Base-by-base conservation (phyloP, 1,140 invertebrate species). In the Drosophila arizonae region DNA sequence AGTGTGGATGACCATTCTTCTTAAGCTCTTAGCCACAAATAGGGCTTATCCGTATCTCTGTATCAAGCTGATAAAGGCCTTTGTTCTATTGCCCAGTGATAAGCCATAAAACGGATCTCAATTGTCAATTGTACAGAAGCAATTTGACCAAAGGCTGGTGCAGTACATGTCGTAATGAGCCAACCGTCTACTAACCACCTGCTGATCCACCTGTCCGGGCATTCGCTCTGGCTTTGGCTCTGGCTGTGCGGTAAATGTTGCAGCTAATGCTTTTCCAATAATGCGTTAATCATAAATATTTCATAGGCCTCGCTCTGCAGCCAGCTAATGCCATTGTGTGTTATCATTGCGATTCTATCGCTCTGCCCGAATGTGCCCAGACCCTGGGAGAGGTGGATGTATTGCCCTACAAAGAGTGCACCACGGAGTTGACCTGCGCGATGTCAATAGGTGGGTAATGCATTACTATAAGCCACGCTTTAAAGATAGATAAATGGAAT, bases 281-380 rank as follows among this genome's bases (percentile, higher is more conserved):
- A 17, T 13, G 24, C 45, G 52, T 43, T 24, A 51, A 64, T 33
- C 6, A 6, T 11, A 9, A 30, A 43, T 54, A 69, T 76, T 68
- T 60, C 21, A 72, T 72, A 85, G 82, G 48, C 33, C 28, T 65
- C 10, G 21, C n/a, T 17, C 46, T 30, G 0, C 39, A 26, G 11
- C 57, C 45, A 3, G 17, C 13, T 41, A 28, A 36, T 54, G 89
- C 67, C 21, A 90, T 90, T 73, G 73, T 89, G 17, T 90, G 89
- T 67, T 90, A 89, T 58, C 79, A 80, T 56, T 90, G 89, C 65
- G 88, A 90, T 65, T 90, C 89, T n/a, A 78, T 90, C 43, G 72
- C 81, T 4, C 39, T 86, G 54, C 75, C 78, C 36, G 81, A 80
- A 57, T 90, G 88, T 61, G 86, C 88, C 30, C 90, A 85, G 67